These are phyloP conservation scores for Drosophila sordidula DNA, from an alignment of 2,888 invertebrate genomes.

Conservation along the genomic window DNA sequence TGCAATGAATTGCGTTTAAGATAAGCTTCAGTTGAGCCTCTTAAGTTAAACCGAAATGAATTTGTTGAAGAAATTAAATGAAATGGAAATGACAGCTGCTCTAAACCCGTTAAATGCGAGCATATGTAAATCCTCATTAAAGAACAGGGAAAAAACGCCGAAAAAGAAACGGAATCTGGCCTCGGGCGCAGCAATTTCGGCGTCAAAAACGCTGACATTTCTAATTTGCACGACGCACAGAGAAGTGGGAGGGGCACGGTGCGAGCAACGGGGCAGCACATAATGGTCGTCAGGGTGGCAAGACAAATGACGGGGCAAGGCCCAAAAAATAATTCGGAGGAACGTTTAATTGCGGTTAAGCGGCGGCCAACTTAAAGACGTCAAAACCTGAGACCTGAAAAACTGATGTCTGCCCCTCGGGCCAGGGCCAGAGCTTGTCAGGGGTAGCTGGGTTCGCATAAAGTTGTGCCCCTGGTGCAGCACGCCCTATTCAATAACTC, in stretches of 20 bases:
- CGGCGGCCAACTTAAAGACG: slow-evolving; percentile 60
- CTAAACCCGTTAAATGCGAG: slow-evolving; percentile 57
- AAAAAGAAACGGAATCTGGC: slow-evolving; percentile 50
- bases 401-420: slow-evolving; percentile 36
- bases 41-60: background rate
- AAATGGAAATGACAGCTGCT: slow-evolving; percentile 46
- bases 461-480: slow-evolving; percentile 40
- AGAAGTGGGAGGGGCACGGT: slow-evolving; percentile 18
- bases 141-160: slow-evolving; percentile 16
- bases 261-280: background rate
- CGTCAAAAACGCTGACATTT: slow-evolving; percentile 78
- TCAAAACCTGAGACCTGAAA: slow-evolving; percentile 1
- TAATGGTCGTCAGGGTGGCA: slow-evolving; percentile 52
- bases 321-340: slow-evolving; percentile 64
- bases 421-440: slow-evolving; percentile 27
- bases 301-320: slow-evolving; percentile 73
- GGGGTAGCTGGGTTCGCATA: slow-evolving; percentile 46
- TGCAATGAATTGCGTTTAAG: slow-evolving; percentile 1
- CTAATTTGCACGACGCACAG: slow-evolving; percentile 62
- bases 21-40: slow-evolving; percentile 2
- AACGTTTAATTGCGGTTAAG: slow-evolving; percentile 79
- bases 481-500: slow-evolving; percentile 76
- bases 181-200: slow-evolving; percentile 68
- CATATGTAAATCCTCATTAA: slow-evolving; percentile 72
- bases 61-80: slow-evolving; percentile 4